Base-by-base conservation (phyloP, 2,888 invertebrate species). In the Calameuta filiformis region DNA sequence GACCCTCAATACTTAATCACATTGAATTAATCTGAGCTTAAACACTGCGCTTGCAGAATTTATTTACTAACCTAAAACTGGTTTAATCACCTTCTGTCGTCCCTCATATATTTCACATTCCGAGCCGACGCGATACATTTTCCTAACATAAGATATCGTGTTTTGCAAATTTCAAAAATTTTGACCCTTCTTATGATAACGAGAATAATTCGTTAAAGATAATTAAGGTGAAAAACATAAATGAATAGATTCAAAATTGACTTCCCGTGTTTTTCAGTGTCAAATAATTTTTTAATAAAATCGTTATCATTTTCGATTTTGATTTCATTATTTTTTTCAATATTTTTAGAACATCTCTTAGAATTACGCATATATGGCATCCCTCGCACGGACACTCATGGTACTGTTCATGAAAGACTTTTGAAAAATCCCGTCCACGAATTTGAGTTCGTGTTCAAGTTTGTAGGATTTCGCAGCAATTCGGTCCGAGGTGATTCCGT, bases 401-500 rank as follows among this genome's bases (percentile, higher is more conserved):
- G 4, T 56, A 56, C 23, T 56, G 9, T 56, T 56, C 56, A 56
- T 56, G 9, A 56, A 56, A 56, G 56, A 56, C 56, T 56, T 56
- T 56, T 9, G 56, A 56, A 56, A 56, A 56, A 23, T 23, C 23
- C 56, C 56, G 40, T 40, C 6, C 4, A n/a, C 73, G 3, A 30
- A 35, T 11, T 37, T 30, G 23, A n/a, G 56, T 23, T 35, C 3
- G 35, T 35, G 35, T 35, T 35, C n/a, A 33, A 56, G 23, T 56
- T 56, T 23, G 12, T n/a, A 33, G 40, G n/a, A 69, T 71, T 69
- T 34, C 75, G 40, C 37, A 74, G 69, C 31, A 56, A 35, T 40
- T 68, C 35, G 56, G 68, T 40, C 31, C 37, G 69, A 69, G 79
- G 37, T 79, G 73, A 69, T 85, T 78, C 84, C 87, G 83, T 85